Evolutionary conservation across 2,113 vertebrate species (phyloP).

Genomic region (Vulpes vulpes): DNA sequence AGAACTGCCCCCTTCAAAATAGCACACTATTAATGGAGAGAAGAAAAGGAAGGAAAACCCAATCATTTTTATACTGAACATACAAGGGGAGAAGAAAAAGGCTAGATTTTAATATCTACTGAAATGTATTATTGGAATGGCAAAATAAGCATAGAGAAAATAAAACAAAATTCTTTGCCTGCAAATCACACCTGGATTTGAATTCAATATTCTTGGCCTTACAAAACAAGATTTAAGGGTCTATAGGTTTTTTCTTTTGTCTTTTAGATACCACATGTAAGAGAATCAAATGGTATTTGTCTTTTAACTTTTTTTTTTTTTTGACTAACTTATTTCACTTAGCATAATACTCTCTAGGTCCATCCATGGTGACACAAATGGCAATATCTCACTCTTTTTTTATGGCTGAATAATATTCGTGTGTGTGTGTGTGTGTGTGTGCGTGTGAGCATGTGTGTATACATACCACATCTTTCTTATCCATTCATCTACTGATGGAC

Average conservation of each 20-base stretch:
- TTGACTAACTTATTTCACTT: background rate
- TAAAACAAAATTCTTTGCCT: constrained; percentile 48
- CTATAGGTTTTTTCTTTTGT: background rate
- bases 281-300: background rate
- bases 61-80: background rate
- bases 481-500: background rate
- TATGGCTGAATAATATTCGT: background rate
- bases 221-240: constrained; percentile 7
- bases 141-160: constrained; percentile 22
- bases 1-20: background rate
- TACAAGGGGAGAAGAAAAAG: background rate
- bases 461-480: background rate
- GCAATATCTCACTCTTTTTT: background rate
- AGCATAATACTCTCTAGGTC: background rate
- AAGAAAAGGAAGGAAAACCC: background rate
- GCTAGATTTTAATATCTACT: background rate
- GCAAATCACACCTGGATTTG: background rate
- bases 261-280: background rate
- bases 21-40: background rate
- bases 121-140: background rate
- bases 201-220: constrained; percentile 25
- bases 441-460: background rate
- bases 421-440: background rate
- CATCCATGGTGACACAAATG: background rate
- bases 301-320: background rate